Base-by-base conservation (phyloP, 2,113 vertebrate genomes). In the Pseudopodoces humilis region DNA sequence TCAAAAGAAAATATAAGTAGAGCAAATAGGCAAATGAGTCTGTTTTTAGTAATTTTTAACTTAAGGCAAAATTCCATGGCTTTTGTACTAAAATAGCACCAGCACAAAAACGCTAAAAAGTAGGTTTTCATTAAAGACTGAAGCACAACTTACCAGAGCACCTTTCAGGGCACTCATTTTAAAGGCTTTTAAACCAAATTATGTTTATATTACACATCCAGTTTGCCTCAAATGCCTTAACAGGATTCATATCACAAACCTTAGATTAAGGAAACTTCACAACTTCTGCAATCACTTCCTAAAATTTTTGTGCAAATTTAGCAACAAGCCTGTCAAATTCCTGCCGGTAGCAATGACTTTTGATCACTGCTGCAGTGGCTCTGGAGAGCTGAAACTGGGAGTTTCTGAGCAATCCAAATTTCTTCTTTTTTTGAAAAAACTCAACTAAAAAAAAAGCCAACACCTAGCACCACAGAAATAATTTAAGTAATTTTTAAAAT, bases 1-100 rank as follows among this genome's bases (percentile, higher is more conserved):
- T 64, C 53, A 90, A 90, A 91, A 84, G 56, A 81, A 91, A 82
- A 91, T 52, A 37, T 15, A 95, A 93, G 78, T 79, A 75, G 41
- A 91, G 30, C 65, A 94, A 94, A 94, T 14, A 96, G 58, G 49
- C 62, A 90, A 83, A 78, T 71, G 31, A 85, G 58, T 65, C 47
- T 6, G 25, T 79, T 87, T 82, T 83, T 72, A 55, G 52, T 30
- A 52, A 35, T 50, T 92, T 91, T 79, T 96, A 75, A 71, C 74
- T 95, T 56, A 53, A 62, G 46, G 88, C 71, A 88, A 96, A 88
- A 95, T 80, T 90, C 31, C 55, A 43, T 49, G 35, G 30, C 30
- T 79, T 93, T 94, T 88, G 46, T 50, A 49, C 65, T 52, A 44
- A 86, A 93, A 69, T n/a, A 79, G 37, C 1, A 4, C 15, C 43